Evolutionary conservation across 2,113 vertebrate species (phyloP).

Genomic region (Psammodynastes pulverulentus): DNA sequence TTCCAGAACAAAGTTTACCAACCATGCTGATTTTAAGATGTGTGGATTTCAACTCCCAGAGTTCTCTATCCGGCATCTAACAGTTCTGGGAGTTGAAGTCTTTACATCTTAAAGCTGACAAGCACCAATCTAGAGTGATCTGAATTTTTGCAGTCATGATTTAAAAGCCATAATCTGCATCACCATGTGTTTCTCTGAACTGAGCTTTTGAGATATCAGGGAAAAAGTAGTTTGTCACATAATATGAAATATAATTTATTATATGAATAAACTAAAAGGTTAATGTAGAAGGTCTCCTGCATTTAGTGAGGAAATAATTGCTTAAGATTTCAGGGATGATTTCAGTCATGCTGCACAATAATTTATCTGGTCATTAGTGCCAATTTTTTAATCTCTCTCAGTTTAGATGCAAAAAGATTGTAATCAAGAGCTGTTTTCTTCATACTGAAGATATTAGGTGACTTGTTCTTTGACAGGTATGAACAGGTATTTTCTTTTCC

Average conservation of each 20-base stretch:
- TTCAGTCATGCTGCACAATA: not conserved
- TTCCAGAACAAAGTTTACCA: not conserved
- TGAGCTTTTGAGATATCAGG: not conserved
- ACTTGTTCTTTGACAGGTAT: not conserved
- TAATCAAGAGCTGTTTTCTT: not conserved
- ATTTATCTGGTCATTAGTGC: not conserved
- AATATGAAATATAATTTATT: not conserved
- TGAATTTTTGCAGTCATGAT: not conserved
- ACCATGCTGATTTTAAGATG: not conserved
- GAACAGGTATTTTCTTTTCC: not conserved
- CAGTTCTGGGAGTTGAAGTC: not conserved
- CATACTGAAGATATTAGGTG: not conserved
- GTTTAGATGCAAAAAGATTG: not conserved
- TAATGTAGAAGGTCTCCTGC: not conserved
- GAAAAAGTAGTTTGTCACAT: not conserved
- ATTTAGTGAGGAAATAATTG: not conserved
- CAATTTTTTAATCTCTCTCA: not conserved
- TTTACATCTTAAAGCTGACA: not conserved
- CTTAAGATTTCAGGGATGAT: not conserved
- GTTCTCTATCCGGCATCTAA: not conserved
- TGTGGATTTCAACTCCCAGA: not conserved
- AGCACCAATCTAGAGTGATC: not conserved
- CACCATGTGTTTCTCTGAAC: not conserved
- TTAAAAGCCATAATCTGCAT: not conserved
- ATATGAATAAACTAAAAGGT: not conserved